Percentiles rank a stretch among this genome's conserved stretches.
Conservation (phyloP, 2,113 vertebrate genomes). For the Centropristis striata region DNA sequence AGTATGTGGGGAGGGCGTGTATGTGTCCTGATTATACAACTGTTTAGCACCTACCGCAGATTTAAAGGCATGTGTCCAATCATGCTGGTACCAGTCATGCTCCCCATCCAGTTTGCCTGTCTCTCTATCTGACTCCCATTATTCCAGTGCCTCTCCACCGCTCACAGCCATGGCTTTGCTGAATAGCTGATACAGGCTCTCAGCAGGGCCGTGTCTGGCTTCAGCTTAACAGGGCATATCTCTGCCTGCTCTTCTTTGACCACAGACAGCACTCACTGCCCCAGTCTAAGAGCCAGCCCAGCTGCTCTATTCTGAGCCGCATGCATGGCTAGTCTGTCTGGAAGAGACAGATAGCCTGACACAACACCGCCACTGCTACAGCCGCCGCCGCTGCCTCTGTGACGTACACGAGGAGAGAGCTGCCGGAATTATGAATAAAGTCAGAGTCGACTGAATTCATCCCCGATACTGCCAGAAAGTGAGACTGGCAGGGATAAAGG, state of each 20-base stretch:
- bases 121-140: constrained; percentile 44
- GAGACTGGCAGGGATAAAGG: constrained; percentile 26
- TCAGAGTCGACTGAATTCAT: constrained; percentile 20
- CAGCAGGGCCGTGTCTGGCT: constrained; percentile 62
- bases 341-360: constrained; percentile 75
- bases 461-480: constrained; percentile 26
- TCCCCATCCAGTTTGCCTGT: constrained; percentile 17
- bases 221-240: constrained; percentile 60
- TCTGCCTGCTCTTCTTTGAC: constrained; percentile 71
- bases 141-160: constrained; percentile 24
- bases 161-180: constrained; percentile 45
- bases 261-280: constrained; percentile 67
- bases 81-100: constrained; percentile 5
- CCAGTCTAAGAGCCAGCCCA: constrained; percentile 59
- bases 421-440: constrained; percentile 55
- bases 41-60: too few relatives aligned
- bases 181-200: constrained; percentile 65
- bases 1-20: background rate
- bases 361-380: constrained; percentile 40
- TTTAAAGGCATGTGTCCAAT: too few relatives aligned
- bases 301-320: constrained; percentile 74
- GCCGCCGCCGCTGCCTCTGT: constrained; percentile 46
- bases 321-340: constrained; percentile 71
- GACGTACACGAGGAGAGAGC: constrained; percentile 33
- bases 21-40: background rate